Conservation (phyloP, 2,888 invertebrate species). For the Amiota mariae region DNA sequence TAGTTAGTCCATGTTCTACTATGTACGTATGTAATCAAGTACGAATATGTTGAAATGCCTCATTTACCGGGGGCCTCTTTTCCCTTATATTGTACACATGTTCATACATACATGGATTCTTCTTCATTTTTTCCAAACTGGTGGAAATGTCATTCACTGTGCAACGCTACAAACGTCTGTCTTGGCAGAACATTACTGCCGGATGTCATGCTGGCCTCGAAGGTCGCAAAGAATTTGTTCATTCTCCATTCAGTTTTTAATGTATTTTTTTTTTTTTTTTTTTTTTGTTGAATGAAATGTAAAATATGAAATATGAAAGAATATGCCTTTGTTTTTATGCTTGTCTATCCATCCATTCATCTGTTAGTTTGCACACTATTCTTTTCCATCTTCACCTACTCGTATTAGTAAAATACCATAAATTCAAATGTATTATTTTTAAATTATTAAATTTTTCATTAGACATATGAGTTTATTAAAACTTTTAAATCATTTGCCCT, state of each 20-base stretch:
- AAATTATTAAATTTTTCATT: not conserved
- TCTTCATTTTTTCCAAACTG: conserved; percentile 27
- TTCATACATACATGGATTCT: conserved; percentile 46
- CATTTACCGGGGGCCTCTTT: not conserved
- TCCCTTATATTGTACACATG: not conserved
- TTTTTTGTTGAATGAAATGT: not conserved
- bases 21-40: too few relatives aligned
- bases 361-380: conserved; percentile 7
- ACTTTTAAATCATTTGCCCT: not conserved
- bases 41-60: not conserved
- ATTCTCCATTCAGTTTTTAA: conserved; percentile 34
- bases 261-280: too few relatives aligned
- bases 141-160: not conserved
- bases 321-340: conserved; percentile 24
- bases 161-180: not conserved
- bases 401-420: not conserved
- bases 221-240: conserved; percentile 60
- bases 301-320: not conserved
- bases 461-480: conserved; percentile 16
- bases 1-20: too few relatives aligned
- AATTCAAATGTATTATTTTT: too few relatives aligned
- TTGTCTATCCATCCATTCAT: not conserved
- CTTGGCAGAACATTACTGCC: conserved; percentile 49
- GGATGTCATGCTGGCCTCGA: conserved; percentile 64
- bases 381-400: too few relatives aligned